Percentiles rank a stretch among this genome's conserved stretches.
Evolutionary conservation across 2,888 invertebrate genomes (phyloP).

Genomic region (Eupithecia pulchellata): DNA sequence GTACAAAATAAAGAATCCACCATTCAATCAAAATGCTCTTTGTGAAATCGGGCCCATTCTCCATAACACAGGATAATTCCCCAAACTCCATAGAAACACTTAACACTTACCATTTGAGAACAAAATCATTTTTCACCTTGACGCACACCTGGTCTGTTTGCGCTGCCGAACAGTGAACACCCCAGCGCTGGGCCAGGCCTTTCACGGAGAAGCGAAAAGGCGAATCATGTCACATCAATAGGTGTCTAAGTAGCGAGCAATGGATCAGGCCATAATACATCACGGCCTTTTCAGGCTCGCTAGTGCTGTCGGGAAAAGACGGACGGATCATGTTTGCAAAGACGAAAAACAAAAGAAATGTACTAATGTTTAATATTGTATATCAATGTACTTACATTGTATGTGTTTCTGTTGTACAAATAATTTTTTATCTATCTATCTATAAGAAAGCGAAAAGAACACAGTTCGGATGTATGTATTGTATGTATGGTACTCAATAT

Average conservation of each 20-base stretch:
- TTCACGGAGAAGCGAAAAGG: slow-evolving; percentile 53
- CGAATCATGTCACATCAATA: slow-evolving; percentile 72
- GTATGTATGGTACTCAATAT: neutral
- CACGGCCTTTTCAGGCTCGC: slow-evolving; percentile 47
- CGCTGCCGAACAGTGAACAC: slow-evolving; percentile 26
- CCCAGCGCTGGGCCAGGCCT: slow-evolving; percentile 25
- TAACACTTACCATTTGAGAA: neutral
- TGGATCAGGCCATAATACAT: slow-evolving; percentile 63
- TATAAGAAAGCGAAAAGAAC: no score
- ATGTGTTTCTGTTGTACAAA: no score
- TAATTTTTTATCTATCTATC: no score
- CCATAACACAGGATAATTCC: neutral
- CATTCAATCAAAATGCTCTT: neutral
- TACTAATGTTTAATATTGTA: no score
- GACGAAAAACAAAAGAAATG: neutral
- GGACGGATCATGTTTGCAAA: neutral
- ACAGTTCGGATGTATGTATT: neutral
- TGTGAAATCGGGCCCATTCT: neutral
- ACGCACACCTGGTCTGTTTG: slow-evolving; percentile 31
- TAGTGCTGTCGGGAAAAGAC: slow-evolving; percentile 20
- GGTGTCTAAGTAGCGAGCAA: slow-evolving; percentile 54
- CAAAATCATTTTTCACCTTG: slow-evolving; percentile 27
- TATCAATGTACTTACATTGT: no score
- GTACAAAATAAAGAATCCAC: neutral
- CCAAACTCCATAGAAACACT: slow-evolving; percentile 10